phyloP scores from a whole-genome alignment of 1,140 invertebrate species.

The Drosophila nigromelanica region DNA sequence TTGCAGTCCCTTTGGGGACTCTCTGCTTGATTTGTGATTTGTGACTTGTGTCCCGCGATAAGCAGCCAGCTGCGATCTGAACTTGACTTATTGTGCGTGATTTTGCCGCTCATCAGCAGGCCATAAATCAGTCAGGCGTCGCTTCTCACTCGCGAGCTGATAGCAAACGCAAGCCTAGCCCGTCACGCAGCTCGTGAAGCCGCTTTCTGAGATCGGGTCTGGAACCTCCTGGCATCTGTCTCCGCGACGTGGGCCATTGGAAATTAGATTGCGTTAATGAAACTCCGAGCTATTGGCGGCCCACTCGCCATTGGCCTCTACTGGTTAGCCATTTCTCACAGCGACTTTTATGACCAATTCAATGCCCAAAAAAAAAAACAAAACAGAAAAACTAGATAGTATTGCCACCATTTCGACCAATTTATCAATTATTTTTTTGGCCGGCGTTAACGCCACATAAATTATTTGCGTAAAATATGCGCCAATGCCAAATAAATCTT shows the following conservation, averaged over 20 bases:
- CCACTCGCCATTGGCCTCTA: slow-evolving; percentile 5
- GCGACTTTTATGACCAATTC: slow-evolving; percentile 76
- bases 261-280: slow-evolving; percentile 76
- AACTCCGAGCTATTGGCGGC: slow-evolving; percentile 32
- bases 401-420: slow-evolving; percentile 14
- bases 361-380: slow-evolving; percentile 11
- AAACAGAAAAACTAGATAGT: slow-evolving; percentile 2
- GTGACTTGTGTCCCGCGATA: slow-evolving; percentile 69
- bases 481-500: slow-evolving; percentile 76
- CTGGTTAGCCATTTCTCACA: slow-evolving; percentile 61
- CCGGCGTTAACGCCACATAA: slow-evolving; percentile 63
- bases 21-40: slow-evolving; percentile 15
- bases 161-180: slow-evolving; percentile 5
- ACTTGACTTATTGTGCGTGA: slow-evolving; percentile 77
- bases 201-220: slow-evolving; percentile 4
- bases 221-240: slow-evolving; percentile 6
- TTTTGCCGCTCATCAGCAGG: slow-evolving; percentile 58
- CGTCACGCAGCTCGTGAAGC: neutral
- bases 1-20: slow-evolving; percentile 20
- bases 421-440: slow-evolving; percentile 75
- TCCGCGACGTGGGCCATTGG: slow-evolving; percentile 37
- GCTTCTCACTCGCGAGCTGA: slow-evolving; percentile 15
- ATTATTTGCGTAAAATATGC: slow-evolving; percentile 83
- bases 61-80: slow-evolving; percentile 32
- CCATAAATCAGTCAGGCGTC: slow-evolving; percentile 66